These are phyloP conservation scores for Idaea straminata DNA, from an alignment of 2,888 invertebrate genomes.

Conservation along the genomic window DNA sequence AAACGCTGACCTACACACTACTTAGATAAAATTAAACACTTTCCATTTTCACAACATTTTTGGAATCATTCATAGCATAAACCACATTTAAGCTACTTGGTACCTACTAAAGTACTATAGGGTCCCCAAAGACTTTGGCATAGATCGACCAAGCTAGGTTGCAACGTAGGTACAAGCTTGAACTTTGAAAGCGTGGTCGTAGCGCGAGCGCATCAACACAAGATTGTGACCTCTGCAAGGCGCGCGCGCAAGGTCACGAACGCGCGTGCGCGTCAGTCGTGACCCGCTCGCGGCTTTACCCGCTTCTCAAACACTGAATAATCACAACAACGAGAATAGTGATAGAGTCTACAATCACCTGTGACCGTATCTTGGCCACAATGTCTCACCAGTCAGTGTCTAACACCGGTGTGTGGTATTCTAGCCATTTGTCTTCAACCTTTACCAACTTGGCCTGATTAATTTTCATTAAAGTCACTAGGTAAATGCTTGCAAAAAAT, in stretches of 20 bases:
- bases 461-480: background rate
- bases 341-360: constrained; percentile 65
- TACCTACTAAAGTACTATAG: background rate
- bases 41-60: background rate
- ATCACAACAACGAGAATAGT: constrained; percentile 52
- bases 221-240: constrained; percentile 72
- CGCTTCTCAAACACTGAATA: constrained; percentile 46
- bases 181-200: constrained; percentile 54
- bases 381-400: constrained; percentile 46
- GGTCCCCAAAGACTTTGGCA: background rate
- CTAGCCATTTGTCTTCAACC: constrained; percentile 39
- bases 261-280: constrained; percentile 77
- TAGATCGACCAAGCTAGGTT: constrained; percentile 19
- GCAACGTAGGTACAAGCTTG: constrained; percentile 28
- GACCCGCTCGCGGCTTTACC: constrained; percentile 73
- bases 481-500: background rate
- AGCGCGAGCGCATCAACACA: constrained; percentile 67
- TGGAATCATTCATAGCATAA: background rate
- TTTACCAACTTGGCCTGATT: background rate
- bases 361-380: constrained; percentile 41
- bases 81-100: background rate
- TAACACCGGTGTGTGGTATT: constrained; percentile 42
- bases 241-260: constrained; percentile 79
- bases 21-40: background rate
- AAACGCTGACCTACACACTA: too few relatives aligned